Base-by-base conservation (phyloP, 2,113 vertebrate species). In the Circaetus cinerascens region DNA sequence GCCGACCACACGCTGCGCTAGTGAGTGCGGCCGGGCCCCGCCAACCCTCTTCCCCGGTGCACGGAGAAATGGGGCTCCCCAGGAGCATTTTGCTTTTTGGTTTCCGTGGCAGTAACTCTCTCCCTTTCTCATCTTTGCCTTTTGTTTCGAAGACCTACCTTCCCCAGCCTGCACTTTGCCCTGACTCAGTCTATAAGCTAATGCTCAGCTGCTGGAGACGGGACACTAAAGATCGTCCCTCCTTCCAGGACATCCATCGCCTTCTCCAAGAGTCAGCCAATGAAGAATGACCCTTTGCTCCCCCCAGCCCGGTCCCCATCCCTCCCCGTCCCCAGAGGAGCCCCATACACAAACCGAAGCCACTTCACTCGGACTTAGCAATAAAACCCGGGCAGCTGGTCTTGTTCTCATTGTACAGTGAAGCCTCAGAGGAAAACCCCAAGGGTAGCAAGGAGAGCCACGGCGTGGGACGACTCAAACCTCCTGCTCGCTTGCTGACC, bases 131-230 rank as follows among this genome's bases (percentile, higher is more conserved):
- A 23, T 79, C 63, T 85, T 34, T 90, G 71, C 59, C 21, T 68
- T 91, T 81, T 93, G 50, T 95, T 79, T 95, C 78, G 60, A 95
- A 99, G 99, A 99, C 98, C 11, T 99, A 99, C 95, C 98, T 99
- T 80, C 99, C 99, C 4, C 99, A 99, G 97, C 99, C 99, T n/a
- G 64, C 94, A 15, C 98, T 98, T 56, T 99, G 99, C 93, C 99
- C 99, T 5, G 99, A 99, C 34, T 93, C 96, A 56, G 96, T 99
- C 92, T 99, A 99, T 98, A 98, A 98, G 94, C 98, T 99, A 94
- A 99, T 99, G 99, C 98, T 99, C 82, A 99, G 98, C 97, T 99
- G 99, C 97, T 99, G 99, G 99, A 98, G 97, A 97, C 98, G 99
- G 94, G 99, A 99, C n/a, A 98, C 99, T 88, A 99, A 99, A 96